Conservation (phyloP, 2,113 vertebrate genomes). For the Platanista minor region DNA sequence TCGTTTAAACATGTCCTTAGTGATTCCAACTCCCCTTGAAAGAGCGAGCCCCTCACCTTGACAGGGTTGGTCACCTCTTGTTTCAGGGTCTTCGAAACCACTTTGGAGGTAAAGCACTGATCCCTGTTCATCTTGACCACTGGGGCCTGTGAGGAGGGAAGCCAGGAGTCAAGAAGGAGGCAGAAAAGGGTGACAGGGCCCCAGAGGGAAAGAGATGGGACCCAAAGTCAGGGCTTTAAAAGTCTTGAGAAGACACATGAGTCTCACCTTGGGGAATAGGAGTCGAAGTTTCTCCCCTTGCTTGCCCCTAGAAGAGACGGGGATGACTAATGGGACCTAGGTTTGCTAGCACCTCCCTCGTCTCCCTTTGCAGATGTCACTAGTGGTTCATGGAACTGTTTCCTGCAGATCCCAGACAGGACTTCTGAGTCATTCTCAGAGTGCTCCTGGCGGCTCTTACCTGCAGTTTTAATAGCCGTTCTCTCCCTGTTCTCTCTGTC, state of each 20-base stretch:
- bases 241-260: neutral
- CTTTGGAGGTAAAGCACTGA: neutral
- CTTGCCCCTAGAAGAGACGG: slow-evolving; percentile 23
- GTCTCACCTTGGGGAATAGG: slow-evolving; percentile 18
- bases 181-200: neutral
- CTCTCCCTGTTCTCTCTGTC: neutral
- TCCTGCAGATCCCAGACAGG: neutral
- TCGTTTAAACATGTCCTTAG: neutral
- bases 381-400: neutral
- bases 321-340: neutral
- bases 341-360: neutral
- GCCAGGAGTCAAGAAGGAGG: neutral
- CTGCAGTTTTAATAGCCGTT: neutral
- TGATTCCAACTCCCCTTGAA: neutral
- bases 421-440: neutral
- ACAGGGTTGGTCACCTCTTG: neutral
- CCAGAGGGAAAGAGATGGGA: neutral
- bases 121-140: neutral
- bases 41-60: neutral
- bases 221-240: neutral
- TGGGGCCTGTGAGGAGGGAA: neutral
- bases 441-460: neutral
- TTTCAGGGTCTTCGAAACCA: slow-evolving; percentile 16
- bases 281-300: neutral
- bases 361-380: neutral